Percentiles rank a stretch among this genome's conserved stretches.
These are phyloP conservation scores for Xerus rutilus DNA, from an alignment of 2,797 vertebrate genomes.

Conservation along the genomic window DNA sequence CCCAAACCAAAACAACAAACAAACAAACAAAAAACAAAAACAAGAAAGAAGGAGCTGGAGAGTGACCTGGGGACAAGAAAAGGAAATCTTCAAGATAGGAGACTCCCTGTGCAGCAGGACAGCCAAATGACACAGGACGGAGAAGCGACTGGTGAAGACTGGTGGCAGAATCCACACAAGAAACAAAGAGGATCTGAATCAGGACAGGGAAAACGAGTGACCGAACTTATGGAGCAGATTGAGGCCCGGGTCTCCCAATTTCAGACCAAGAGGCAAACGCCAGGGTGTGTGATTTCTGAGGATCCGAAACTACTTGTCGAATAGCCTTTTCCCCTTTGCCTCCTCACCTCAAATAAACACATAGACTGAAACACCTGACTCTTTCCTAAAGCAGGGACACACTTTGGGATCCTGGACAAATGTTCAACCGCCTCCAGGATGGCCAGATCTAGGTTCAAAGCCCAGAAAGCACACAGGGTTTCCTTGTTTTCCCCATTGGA, in stretches of 20 bases:
- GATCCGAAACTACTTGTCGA: neutral
- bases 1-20: too few relatives aligned
- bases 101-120: neutral
- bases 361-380: neutral
- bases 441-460: conserved; percentile 1
- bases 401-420: conserved; percentile 12
- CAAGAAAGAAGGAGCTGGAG: neutral
- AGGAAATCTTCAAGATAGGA: neutral
- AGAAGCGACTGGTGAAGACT: neutral
- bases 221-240: neutral
- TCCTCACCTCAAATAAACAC: conserved; percentile 1
- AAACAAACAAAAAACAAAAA: too few relatives aligned
- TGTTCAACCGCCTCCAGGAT: neutral
- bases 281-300: neutral
- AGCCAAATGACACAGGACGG: neutral
- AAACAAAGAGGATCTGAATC: neutral
- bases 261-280: neutral
- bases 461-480: neutral
- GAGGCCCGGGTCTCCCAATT: neutral
- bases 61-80: neutral
- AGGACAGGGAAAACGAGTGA: neutral
- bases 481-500: neutral
- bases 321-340: neutral
- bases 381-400: conserved; percentile 9
- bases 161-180: neutral